Evolutionary conservation across 2,888 invertebrate genomes (phyloP), one percentile per base, ranked within the genome.

Genomic region (Athrips mouffetella): DNA sequence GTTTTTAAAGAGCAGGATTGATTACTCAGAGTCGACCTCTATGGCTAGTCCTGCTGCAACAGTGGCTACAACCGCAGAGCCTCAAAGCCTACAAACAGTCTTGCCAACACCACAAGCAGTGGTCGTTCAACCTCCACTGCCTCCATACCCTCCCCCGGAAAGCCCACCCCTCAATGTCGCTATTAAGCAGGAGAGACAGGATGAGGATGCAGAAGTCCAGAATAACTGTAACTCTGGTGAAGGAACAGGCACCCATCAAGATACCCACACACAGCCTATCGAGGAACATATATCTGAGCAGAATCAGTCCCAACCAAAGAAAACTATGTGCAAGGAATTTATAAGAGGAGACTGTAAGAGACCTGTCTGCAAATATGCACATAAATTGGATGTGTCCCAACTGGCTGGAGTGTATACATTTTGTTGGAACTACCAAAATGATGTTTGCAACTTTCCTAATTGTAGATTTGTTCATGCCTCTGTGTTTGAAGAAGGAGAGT

Each of bases 381-480:
- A 85, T 46, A 67, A 75, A 40, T 48, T 72, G 13, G 81, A 83
- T 16, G 15, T 73, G 0, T 58, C 68, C 0, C 80, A 82, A 37
- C 48, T 83, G 1, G 54, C 59, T 0, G 73, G 73, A 0, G 65
- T 82, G 0, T 80, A 74, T 29, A 79, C 73, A 3, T 85, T 85
- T 48, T 85, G 85, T 45, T 67, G 66, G 21, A 74, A 83, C 27
- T 83, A 65, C 37, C 83, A 82, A 45, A 83, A 83, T 29, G 49
- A 60, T 0, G 59, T 60, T 0, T 84, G 84, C 44, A 70, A 57
- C 0, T 60, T 57, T 23, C 63, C 71, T 0, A 64, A 68, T n/a
- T 83, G 83, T 51, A 78, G 67, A 53, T 83, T 73, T 53, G 79
- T 80, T 0, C 84, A 82, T 52, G 83, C 82, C 0, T 63, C 73